phyloP scores from a whole-genome alignment of 2,113 vertebrate species.

The Otolemur garnettii region DNA sequence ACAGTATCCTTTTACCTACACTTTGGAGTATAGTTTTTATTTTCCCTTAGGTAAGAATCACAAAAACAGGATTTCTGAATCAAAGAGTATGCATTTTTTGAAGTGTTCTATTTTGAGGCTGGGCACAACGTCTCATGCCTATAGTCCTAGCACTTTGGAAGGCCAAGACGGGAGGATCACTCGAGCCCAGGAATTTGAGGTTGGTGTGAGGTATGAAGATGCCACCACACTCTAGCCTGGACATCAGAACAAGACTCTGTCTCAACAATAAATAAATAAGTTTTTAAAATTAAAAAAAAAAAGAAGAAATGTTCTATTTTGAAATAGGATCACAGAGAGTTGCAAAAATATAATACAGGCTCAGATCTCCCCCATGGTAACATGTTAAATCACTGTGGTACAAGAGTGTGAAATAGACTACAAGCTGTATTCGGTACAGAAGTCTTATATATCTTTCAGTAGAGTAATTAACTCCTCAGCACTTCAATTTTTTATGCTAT shows the following conservation, averaged over 20 bases:
- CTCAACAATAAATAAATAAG: not conserved
- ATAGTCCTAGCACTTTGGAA: not conserved
- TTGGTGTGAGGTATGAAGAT: not conserved
- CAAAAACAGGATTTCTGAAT: not conserved
- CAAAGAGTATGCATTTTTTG: not conserved
- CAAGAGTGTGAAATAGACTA: accelerated
- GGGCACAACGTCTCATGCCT: not conserved
- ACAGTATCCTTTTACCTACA: not conserved
- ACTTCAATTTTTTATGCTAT: not conserved
- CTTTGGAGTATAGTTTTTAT: not conserved
- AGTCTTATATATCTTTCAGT: accelerated
- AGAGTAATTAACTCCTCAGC: accelerated
- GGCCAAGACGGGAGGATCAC: not conserved
- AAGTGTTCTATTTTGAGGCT: not conserved
- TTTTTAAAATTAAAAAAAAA: too few relatives aligned
- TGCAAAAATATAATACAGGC: not conserved
- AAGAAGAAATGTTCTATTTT: not conserved
- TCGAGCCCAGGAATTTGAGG: not conserved
- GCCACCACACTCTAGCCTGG: not conserved
- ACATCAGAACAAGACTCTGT: not conserved
- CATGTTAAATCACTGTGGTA: not conserved
- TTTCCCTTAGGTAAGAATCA: not conserved
- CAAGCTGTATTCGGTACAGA: accelerated
- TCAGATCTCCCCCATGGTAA: not conserved
- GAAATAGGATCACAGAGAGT: not conserved